Percentiles rank a stretch among this genome's conserved stretches.
Evolutionary conservation across 2,113 vertebrate species (phyloP).

Genomic region (Jaculus jaculus): DNA sequence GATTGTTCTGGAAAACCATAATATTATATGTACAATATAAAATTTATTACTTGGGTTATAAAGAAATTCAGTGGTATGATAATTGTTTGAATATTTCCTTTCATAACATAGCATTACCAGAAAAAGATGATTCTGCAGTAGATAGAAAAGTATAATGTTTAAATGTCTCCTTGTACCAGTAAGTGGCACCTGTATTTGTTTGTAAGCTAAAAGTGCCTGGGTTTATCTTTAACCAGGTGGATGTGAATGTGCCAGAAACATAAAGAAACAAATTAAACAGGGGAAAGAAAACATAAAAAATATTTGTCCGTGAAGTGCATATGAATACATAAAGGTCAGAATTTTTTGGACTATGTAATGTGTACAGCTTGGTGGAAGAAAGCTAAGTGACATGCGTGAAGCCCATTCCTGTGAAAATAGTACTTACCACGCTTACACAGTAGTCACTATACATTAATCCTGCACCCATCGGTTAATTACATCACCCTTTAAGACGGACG

Average conservation of each 20-base stretch:
- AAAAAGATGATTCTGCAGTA: background rate
- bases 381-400: constrained; percentile 70
- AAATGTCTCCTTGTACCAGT: background rate
- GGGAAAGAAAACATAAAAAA: background rate
- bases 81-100: background rate
- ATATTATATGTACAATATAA: background rate
- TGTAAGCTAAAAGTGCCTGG: background rate
- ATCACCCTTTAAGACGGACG: constrained; percentile 94
- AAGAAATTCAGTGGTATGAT: background rate
- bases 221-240: background rate
- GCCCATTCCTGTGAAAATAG: constrained; percentile 81
- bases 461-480: constrained; percentile 95
- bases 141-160: background rate
- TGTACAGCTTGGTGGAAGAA: constrained; percentile 55
- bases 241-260: background rate
- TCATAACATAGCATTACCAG: background rate
- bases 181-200: background rate
- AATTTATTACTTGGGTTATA: background rate
- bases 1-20: background rate
- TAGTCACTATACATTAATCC: constrained; percentile 81
- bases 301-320: background rate
- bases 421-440: constrained; percentile 79
- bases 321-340: background rate
- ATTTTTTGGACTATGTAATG: constrained; percentile 56
- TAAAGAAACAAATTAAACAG: background rate